Evolutionary conservation across 2,797 vertebrate genomes (phyloP), one percentile per base, ranked within the genome.

Genomic region (Triplophysa yarkandensis): DNA sequence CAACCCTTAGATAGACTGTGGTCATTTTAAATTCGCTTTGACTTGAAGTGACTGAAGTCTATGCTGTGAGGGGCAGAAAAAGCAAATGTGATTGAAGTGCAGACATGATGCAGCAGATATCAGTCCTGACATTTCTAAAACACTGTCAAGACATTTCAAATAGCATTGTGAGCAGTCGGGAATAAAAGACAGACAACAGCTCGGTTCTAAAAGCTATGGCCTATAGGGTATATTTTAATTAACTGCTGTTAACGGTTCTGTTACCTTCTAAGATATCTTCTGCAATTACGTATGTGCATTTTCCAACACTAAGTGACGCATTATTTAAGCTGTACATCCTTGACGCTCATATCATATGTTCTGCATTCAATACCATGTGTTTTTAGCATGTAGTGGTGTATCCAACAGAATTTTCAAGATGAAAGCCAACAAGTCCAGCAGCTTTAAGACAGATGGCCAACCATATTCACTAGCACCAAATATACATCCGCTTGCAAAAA

Each of bases 61-160:
- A 44, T 76, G 86, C 86, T 88, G 82, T 73, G 74, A 68, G 50
- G 76, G 66, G 21, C 60, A 70, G 66, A 84, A 76, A 87, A 80
- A 84, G 83, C 79, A 84, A 30, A 68, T 65, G 70, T 80, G 83
- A 83, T 79, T 81, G 83, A 89, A 79, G 86, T 61, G 85, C 77
- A 85, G 78, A 87, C 80, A 74, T 52, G 80, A 82, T 65, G 82
- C 39, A 58, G 70, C 54, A 76, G 19, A 82, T 77, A 66, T 65
- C 62, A 62, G 58, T 34, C 54, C 61, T 60, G 48, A 36, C 79
- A 54, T 66, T 61, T 55, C 65, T 28, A 82, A 46, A 58, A 82
- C 13, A 48, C 82, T 71, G 61, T 70, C 32, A 69, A 79, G 48
- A 63, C 43, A 23, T 62, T 36, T 43, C 69, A 30, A 52, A 9